Conservation (phyloP, 2,113 vertebrate genomes). For the Equus quagga region DNA sequence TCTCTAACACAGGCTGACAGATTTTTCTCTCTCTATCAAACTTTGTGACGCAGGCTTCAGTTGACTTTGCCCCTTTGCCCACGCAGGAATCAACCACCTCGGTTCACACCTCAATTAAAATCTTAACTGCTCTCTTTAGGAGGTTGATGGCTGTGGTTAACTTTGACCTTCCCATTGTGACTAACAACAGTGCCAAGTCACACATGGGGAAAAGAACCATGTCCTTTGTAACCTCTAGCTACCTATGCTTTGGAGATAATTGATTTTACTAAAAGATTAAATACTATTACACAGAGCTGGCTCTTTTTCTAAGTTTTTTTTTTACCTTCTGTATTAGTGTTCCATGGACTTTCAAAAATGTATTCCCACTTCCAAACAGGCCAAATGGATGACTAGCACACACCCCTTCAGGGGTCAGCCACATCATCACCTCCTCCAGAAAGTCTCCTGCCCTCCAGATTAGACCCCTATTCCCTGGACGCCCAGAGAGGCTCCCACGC, state of each 20-base stretch:
- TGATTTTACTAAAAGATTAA: neutral
- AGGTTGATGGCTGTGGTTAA: neutral
- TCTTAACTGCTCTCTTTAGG: neutral
- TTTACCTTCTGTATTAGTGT: neutral
- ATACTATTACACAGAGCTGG: neutral
- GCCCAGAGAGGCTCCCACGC: neutral
- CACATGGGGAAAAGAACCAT: neutral
- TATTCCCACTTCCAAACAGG: neutral
- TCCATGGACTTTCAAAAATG: neutral
- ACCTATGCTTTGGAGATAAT: neutral
- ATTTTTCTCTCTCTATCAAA: neutral
- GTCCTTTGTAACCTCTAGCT: neutral
- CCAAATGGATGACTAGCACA: neutral
- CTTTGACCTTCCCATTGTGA: neutral
- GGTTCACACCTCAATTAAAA: neutral
- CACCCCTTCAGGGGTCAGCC: neutral
- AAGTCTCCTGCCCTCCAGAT: neutral
- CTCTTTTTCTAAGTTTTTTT: neutral
- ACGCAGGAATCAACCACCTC: neutral
- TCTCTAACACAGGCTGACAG: neutral
- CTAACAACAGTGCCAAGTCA: neutral
- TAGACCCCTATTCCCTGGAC: neutral
- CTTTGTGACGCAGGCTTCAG: neutral
- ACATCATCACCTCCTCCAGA: neutral
- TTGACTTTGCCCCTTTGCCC: neutral